Conservation (phyloP, 2,113 vertebrate species). For the Cisticola juncidis region DNA sequence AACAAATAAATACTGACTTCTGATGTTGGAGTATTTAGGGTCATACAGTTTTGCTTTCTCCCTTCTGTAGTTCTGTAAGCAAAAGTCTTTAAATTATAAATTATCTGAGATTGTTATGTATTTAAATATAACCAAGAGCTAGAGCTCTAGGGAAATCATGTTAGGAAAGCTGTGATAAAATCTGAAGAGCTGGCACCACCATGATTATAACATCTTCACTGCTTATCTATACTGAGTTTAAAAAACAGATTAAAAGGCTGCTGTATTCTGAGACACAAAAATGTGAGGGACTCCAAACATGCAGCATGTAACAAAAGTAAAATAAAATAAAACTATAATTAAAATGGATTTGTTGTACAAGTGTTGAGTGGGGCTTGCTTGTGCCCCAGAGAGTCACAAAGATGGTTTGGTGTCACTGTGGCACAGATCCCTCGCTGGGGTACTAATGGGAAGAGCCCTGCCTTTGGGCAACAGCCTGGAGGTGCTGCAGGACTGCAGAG, state of each 20-base stretch:
- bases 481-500: not conserved
- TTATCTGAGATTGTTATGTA: not conserved
- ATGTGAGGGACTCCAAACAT: not conserved
- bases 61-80: not conserved
- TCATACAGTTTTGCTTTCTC: not conserved
- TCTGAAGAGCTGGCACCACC: not conserved
- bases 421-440: not conserved
- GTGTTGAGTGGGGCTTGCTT: not conserved
- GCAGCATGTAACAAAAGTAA: not conserved
- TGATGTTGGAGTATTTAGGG: not conserved
- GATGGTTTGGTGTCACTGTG: not conserved
- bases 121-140: not conserved
- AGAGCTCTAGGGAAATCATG: not conserved
- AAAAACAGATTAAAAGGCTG: not conserved
- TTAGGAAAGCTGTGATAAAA: not conserved
- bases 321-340: not conserved
- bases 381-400: fast-evolving
- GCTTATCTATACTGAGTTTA: not conserved
- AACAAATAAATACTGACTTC: not conserved
- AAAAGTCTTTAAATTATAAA: not conserved
- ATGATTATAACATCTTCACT: not conserved
- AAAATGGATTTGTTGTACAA: not conserved
- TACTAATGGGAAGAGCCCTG: not conserved
- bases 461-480: not conserved
- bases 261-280: not conserved